Evolutionary conservation across 2,888 invertebrate genomes (phyloP), one percentile per base, ranked within the genome.

Genomic region (Drosophila quinaria): DNA sequence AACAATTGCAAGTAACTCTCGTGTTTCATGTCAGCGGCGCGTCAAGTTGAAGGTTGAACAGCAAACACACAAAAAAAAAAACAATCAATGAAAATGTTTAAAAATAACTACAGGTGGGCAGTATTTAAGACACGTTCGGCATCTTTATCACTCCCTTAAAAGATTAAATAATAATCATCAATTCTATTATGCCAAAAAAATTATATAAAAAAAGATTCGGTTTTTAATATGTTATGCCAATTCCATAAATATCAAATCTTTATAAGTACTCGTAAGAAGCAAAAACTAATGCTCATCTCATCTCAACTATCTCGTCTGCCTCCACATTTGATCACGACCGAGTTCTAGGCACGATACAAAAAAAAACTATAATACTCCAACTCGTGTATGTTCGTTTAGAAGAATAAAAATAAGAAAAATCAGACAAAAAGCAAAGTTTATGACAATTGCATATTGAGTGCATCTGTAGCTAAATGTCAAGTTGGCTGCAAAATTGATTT

Each of bases 401-500:
- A 19, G 22, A 11, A 22, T 4, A 22, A 22, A 22, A 4, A 22
- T 22, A 29, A 52, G 41, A 52, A 39, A 69, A 47, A 50, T 37
- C 29, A 52, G 22, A 55, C 15, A 61, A 55, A 52, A 64, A 25
- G 69, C 13, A 69, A 69, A 72, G 74, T 83, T 71, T 88, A 80
- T 82, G 80, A 73, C 86, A 85, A 84, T 77, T 77, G 74, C 63
- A 74, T 64, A 63, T 74, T 74, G 56, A 58, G 60, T 62, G 79
- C 60, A 56, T 54, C 41, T 68, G 51, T 25, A 60, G 58, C 51
- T 87, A 84, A 83, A 84, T 84, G 83, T 80, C 88, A 88, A 87
- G 39, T 50, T 51, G 67, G 63, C 69, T 59, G 65, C 41, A 35
- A 55, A 68, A 81, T 75, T 87, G 83, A 84, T 84, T 84, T 82